Percentiles rank a stretch among this genome's conserved stretches.
phyloP scores from a whole-genome alignment of 1,140 invertebrate species.

The Penaeus japonicus region DNA sequence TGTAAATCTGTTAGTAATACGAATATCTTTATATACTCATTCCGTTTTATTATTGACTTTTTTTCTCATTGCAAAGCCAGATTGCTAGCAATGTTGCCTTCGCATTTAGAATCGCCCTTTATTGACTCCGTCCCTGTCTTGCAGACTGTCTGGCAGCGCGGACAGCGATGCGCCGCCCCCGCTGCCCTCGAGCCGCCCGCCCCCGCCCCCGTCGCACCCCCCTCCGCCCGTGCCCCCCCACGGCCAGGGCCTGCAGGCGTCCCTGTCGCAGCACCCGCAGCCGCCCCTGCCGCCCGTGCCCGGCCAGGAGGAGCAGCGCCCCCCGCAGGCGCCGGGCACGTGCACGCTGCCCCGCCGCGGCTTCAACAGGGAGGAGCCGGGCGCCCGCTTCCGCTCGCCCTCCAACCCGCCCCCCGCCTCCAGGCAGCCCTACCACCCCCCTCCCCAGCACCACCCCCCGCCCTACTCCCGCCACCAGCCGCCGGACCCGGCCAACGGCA shows the following conservation, averaged over 20 bases:
- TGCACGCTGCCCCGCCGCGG: conserved; percentile 54
- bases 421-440: conserved; percentile 48
- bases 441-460: conserved; percentile 47
- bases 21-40: too few relatives aligned
- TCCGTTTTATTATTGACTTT: too few relatives aligned
- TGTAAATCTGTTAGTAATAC: too few relatives aligned
- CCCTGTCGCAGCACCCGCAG: conserved; percentile 14
- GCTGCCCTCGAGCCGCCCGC: conserved; percentile 19
- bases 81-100: too few relatives aligned
- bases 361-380: conserved; percentile 12
- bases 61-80: too few relatives aligned
- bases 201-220: conserved; percentile 33
- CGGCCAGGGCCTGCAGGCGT: conserved; percentile 2
- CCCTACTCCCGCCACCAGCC: conserved; percentile 52
- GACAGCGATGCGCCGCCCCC: not conserved
- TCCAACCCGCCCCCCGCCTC: conserved; percentile 54
- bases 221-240: conserved; percentile 46
- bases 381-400: conserved; percentile 39
- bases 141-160: not conserved
- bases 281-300: conserved; percentile 52
- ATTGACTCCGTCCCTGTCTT: not conserved
- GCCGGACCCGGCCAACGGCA: not conserved
- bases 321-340: conserved; percentile 46
- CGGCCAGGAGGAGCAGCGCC: conserved; percentile 30
- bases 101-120: not conserved